A percentile compares a stretch with the other conserved stretches of the same genome.
Conservation (phyloP, 2,888 invertebrate genomes). For the Limenitis camilla region DNA sequence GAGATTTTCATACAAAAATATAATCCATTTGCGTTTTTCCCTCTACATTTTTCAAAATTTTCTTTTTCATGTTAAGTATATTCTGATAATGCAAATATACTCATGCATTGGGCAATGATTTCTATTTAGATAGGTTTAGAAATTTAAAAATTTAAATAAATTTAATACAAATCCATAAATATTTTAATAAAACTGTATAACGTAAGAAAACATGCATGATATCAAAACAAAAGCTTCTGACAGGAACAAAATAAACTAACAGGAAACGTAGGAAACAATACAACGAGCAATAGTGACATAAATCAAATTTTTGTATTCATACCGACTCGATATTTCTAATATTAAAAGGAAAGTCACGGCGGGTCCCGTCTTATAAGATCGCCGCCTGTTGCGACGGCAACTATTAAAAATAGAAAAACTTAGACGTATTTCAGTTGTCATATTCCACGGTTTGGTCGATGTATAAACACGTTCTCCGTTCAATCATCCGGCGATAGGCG, state of each 20-base stretch:
- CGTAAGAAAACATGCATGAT: constrained; percentile 6
- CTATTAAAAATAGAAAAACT: constrained; percentile 41
- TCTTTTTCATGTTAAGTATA: no score
- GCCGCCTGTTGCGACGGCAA: constrained; percentile 30
- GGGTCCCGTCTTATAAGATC: constrained; percentile 37
- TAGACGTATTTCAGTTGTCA: constrained; percentile 56
- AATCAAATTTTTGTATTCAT: constrained; percentile 54
- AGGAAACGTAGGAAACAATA: constrained; percentile 51
- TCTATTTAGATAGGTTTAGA: no score
- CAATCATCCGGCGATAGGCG: constrained; percentile 70
- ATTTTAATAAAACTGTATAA: constrained; percentile 2
- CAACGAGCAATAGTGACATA: constrained; percentile 51
- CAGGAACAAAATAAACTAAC: constrained; percentile 50
- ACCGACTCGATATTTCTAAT: constrained; percentile 43
- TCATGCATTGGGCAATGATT: no score
- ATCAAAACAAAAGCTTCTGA: constrained; percentile 43
- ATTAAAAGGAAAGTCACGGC: constrained; percentile 48
- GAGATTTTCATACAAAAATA: no score
- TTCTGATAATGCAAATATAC: no score
- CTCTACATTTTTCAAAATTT: no score
- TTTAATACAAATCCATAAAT: background rate
- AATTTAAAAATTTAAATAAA: background rate
- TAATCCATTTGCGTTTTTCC: no score
- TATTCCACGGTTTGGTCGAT: constrained; percentile 64
- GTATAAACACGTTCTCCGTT: constrained; percentile 71